Conservation (phyloP, 2,113 vertebrate genomes). For the Cygnus atratus region DNA sequence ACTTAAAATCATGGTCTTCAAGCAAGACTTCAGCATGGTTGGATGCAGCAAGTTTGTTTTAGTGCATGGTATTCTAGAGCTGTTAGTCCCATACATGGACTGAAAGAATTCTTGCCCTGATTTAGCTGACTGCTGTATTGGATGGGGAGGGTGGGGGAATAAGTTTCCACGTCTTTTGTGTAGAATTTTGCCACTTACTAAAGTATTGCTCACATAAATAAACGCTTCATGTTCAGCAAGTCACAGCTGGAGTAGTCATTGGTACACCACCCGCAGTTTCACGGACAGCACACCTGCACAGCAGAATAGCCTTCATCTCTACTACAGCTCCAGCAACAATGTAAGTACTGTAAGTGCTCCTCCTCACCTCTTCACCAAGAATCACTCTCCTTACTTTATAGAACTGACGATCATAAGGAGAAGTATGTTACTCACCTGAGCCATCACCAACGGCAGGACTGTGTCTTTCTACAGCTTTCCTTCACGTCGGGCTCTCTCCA, state of each 20-base stretch:
- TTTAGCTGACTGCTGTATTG: neutral
- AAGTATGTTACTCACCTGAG: neutral
- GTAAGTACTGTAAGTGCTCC: neutral
- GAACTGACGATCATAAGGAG: neutral
- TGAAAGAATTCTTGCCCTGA: neutral
- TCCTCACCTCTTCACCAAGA: neutral
- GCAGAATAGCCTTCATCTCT: neutral
- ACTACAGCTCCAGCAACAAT: neutral
- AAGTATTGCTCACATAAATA: slow-evolving; percentile 50
- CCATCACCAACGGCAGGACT: neutral
- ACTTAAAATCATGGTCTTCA: neutral
- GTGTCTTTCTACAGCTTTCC: neutral
- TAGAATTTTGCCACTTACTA: slow-evolving; percentile 5
- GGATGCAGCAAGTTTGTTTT: neutral
- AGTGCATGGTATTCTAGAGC: neutral
- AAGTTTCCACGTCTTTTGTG: neutral
- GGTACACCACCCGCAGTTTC: neutral
- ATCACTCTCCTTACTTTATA: neutral
- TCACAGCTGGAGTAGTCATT: neutral
- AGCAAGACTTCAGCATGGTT: neutral
- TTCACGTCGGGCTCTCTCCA: neutral
- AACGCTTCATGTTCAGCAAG: slow-evolving; percentile 55
- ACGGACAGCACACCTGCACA: neutral
- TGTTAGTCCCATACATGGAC: neutral
- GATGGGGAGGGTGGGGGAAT: neutral